These are phyloP conservation scores for Perca schrenkii DNA, from an alignment of 2,113 vertebrate genomes.

Conservation along the genomic window DNA sequence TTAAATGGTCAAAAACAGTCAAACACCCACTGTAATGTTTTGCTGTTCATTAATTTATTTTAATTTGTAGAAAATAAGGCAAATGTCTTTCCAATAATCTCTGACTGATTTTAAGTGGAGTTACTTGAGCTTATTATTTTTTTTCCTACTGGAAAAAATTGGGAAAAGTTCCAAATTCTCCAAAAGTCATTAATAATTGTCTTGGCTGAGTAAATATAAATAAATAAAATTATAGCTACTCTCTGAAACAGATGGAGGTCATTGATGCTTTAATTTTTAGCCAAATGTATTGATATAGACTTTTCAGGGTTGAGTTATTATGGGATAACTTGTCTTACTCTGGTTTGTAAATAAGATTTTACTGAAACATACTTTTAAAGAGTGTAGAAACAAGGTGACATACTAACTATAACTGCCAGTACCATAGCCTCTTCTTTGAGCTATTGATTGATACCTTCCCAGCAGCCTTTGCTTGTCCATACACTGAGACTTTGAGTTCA, in stretches of 20 bases:
- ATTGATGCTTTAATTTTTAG: not conserved
- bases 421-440: not conserved
- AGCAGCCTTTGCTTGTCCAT: not conserved
- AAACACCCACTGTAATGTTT: not conserved
- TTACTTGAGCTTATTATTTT: not conserved
- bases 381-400: not conserved
- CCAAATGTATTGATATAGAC: not conserved
- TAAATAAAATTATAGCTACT: not conserved
- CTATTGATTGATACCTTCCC: conserved; percentile 16
- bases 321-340: not conserved
- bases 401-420: not conserved
- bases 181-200: conserved; percentile 3
- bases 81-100: not conserved
- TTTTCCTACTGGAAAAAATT: not conserved
- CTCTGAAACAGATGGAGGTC: conserved; percentile 20
- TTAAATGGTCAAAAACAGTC: conserved; percentile 44
- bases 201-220: not conserved
- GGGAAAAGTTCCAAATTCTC: conserved; percentile 37
- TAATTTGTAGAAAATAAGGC: not conserved
- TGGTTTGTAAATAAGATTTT: not conserved
- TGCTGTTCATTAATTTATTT: not conserved
- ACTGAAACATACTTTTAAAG: not conserved
- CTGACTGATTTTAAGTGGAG: conserved; percentile 43
- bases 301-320: not conserved
- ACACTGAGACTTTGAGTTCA: not conserved